Base-by-base conservation (phyloP, 2,113 vertebrate species). In the Leucopsar rothschildi region DNA sequence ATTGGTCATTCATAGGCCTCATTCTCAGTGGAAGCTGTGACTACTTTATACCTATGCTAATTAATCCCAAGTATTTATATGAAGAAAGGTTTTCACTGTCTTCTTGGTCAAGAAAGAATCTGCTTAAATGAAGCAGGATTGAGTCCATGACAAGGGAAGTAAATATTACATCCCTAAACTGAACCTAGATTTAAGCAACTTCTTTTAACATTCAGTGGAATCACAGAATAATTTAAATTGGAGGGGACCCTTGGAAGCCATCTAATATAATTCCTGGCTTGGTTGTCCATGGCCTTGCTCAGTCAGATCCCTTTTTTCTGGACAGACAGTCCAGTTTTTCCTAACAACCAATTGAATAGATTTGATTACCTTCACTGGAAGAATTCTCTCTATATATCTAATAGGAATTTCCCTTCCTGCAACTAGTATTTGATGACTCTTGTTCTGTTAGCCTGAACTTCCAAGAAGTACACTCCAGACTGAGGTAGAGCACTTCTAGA, bases 391-490 rank as follows among this genome's bases (percentile, higher is more conserved):
- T 50, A 5, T 18, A 45, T 22, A 42, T 49, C 10, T 49, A 31
- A 39, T 4, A 6, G 16, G 23, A 68, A 57, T 66, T 71, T 64
- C 35, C 23, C 12, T 50, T 77, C 12, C 9, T 84, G 17, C 19
- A 77, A 19, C 17, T 28, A 64, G 7, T 27, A 15, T 53, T 80
- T 53, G 5, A 29, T 72, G 29, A 39, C 25, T 53, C 42, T 49
- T 33, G 7, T 14, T 64, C 22, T 60, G 19, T 55, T 52, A 61
- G 4, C 2, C 5, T 49, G 11, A 6, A 49, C 49, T 44, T 66
- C 15, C 27, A 52, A 66, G 23, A 79, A 61, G 6, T 0, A 0
- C 27, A 53, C 9, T n/a, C 39, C 3, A 8, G 23, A 49, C 31
- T 29, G 28, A 63, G 4, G 24, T 25, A 82, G n/a, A 59, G 82